Conservation (phyloP, 2,113 vertebrate genomes). For the Catharus bicknelli region DNA sequence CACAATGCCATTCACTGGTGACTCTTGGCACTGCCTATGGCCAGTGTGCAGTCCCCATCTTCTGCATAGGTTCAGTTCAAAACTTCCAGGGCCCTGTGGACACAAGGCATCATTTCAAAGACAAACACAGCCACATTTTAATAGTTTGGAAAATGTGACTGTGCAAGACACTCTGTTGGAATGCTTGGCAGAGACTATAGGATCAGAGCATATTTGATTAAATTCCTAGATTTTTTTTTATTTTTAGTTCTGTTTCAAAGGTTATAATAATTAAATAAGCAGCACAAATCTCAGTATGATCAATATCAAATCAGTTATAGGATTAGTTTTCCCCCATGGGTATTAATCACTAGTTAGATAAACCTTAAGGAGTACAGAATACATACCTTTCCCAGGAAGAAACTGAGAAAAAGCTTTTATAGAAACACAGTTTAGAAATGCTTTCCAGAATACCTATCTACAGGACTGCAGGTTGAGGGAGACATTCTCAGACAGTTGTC, state of each 20-base stretch:
- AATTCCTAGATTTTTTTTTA: neutral
- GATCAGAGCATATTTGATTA: neutral
- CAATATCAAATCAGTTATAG: neutral
- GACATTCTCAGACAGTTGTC: constrained; percentile 20
- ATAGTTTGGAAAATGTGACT: neutral
- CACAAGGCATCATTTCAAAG: neutral
- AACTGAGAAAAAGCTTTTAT: neutral
- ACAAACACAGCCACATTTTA: neutral
- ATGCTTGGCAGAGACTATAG: neutral
- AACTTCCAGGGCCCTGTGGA: neutral
- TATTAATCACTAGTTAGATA: neutral
- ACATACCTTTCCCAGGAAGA: neutral
- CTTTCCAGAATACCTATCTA: neutral
- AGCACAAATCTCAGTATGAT: neutral
- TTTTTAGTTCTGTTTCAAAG: neutral
- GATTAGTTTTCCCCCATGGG: neutral
- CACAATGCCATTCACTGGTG: fast-evolving
- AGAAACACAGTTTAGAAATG: neutral
- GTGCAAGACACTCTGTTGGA: neutral
- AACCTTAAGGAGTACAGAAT: neutral
- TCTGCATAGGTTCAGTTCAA: neutral
- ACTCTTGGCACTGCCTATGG: neutral
- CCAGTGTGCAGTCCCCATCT: fast-evolving
- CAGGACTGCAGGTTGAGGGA: neutral
- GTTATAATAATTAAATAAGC: neutral